Evolutionary conservation across 2,113 vertebrate genomes (phyloP).

Genomic region (Probosciger aterrimus): DNA sequence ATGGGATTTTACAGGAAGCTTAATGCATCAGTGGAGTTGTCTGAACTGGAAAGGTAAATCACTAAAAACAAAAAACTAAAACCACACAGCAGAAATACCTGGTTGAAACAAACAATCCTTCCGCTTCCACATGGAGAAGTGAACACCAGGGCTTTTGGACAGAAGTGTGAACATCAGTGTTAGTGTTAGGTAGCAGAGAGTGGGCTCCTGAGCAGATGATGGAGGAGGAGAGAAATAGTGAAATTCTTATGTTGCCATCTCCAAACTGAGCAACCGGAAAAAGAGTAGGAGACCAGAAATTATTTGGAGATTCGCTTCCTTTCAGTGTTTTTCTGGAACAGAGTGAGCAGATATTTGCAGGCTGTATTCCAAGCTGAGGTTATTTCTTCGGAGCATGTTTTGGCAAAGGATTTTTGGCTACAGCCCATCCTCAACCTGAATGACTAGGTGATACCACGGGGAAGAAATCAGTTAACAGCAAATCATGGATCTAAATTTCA

Average conservation of each 20-base stretch:
- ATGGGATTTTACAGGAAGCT: background rate
- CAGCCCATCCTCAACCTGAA: background rate
- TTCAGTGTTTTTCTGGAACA: background rate
- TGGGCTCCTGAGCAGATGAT: background rate
- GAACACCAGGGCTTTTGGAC: background rate
- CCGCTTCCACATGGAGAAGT: background rate
- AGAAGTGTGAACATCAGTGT: background rate
- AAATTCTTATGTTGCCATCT: background rate
- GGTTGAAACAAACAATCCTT: background rate
- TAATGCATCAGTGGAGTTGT: background rate
- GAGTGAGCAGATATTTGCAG: background rate
- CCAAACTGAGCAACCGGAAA: background rate
- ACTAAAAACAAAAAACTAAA: background rate
- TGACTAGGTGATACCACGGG: constrained; percentile 3
- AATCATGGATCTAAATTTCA: background rate
- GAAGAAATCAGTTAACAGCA: constrained; percentile 7
- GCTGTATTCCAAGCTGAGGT: background rate
- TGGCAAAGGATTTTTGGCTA: constrained; percentile 1
- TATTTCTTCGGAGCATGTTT: background rate
- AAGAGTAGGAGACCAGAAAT: background rate
- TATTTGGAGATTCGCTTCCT: background rate
- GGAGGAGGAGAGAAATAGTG: background rate
- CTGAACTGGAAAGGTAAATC: background rate
- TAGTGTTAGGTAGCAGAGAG: background rate
- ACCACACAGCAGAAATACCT: background rate